Base-by-base conservation (phyloP, 2,797 vertebrate genomes). In the Valencia hispanica region DNA sequence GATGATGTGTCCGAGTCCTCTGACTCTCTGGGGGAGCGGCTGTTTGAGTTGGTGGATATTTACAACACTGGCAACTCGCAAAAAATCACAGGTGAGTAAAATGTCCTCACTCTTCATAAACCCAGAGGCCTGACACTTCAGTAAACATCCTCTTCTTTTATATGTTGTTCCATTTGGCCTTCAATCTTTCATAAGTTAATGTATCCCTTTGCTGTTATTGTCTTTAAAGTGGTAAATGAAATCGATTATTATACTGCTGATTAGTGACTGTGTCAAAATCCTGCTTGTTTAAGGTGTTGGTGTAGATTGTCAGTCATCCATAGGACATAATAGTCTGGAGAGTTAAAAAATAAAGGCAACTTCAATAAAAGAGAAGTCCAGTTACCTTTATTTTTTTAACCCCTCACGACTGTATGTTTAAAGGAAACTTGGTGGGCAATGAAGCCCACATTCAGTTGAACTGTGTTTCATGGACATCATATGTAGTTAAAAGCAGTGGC, bases 1-100 rank as follows among this genome's bases (percentile, higher is more conserved):
- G 95, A 96, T 34, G 86, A 89, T 0, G 81, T 73, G n/a, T 96
- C 95, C 0, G 80, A n/a, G 11, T 95, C 95, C 10, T 95, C 95
- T 0, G 95, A 96, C 87, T 96, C 95, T 59, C 78, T 96, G 81
- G 96, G 96, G 7, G 96, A 96, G 83, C 94, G 94, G 85, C 92
- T 96, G 78, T 96, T 95, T 92, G 94, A 96, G 51, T 88, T 96
- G 48, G 93, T 96, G 43, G 93, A 95, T 36, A 81, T 94, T 76
- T 94, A 94, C 87, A 94, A 95, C 89, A 96, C 96, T 0, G 96
- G 95, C 11, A 83, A 95, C 79, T 95, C 96, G 0, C 93, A 96
- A 87, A 96, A 96, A 91, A 95, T 96, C 78, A 96, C 96, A 90
- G 96, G 96, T 95, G 43, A 79, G 79, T 36, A n/a, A 70, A 50